Percentiles rank a stretch among this genome's conserved stretches.
Conservation (phyloP, 2,113 vertebrate genomes). For the Hydropotes inermis region DNA sequence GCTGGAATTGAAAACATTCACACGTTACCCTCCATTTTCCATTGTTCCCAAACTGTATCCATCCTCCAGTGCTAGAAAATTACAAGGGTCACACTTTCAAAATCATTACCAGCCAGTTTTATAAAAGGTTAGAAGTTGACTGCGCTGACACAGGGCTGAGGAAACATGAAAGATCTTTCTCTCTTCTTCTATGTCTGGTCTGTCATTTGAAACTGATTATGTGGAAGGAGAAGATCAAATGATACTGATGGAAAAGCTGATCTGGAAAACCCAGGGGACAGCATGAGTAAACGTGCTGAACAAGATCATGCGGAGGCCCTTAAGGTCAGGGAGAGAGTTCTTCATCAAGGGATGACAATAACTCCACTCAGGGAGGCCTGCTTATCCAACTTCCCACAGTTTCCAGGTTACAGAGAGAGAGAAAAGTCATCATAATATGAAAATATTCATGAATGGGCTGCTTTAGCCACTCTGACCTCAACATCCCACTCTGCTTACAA, state of each 20-base stretch:
- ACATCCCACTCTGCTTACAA: not conserved
- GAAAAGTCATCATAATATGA: constrained; percentile 10
- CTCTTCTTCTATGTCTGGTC: not conserved
- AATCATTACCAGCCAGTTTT: not conserved
- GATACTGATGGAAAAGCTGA: not conserved
- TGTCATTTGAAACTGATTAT: not conserved
- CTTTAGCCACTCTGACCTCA: not conserved
- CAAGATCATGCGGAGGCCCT: not conserved
- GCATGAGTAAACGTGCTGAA: not conserved
- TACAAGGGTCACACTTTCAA: not conserved
- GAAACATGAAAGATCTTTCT: not conserved
- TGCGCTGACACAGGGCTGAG: not conserved
- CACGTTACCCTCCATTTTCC: not conserved
- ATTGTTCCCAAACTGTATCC: not conserved
- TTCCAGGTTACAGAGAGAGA: not conserved
- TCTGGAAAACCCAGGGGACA: not conserved
- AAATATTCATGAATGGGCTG: not conserved
- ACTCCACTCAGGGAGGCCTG: not conserved
- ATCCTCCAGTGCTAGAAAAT: not conserved
- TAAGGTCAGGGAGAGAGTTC: not conserved
- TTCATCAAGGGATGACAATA: not conserved
- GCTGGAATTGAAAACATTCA: not conserved
- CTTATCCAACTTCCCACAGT: not conserved
- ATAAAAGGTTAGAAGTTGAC: not conserved
- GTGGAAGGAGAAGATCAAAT: not conserved